These are phyloP conservation scores for Micropoecilia bifurca DNA, from an alignment of 2,797 vertebrate species.

Conservation along the genomic window DNA sequence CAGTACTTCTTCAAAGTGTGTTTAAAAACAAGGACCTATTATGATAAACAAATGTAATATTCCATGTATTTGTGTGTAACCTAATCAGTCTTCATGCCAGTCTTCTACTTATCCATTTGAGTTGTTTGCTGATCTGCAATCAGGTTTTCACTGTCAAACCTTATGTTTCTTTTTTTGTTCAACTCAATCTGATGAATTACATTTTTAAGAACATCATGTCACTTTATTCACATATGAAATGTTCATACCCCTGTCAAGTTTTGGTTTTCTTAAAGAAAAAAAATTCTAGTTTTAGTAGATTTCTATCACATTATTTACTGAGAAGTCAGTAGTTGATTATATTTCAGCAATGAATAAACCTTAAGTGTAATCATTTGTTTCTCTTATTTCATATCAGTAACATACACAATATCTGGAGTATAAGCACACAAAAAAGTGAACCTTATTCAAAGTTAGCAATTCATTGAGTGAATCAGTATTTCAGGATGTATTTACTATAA, in stretches of 20 bases:
- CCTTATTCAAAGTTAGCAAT: slow-evolving; percentile 42
- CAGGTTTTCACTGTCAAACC: slow-evolving; percentile 74
- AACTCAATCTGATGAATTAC: slow-evolving; percentile 56
- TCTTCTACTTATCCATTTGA: slow-evolving; percentile 74
- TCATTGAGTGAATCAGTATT: slow-evolving; percentile 34
- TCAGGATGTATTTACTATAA: slow-evolving; percentile 51
- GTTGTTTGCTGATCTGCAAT: slow-evolving; percentile 81
- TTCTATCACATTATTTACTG: slow-evolving; percentile 88
- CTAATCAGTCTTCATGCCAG: slow-evolving; percentile 81
- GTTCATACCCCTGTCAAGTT: slow-evolving; percentile 77
- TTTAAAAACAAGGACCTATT: slow-evolving; percentile 80
- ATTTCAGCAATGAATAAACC: slow-evolving; percentile 87
- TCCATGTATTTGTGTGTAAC: slow-evolving; percentile 85
- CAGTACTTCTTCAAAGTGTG: slow-evolving; percentile 78
- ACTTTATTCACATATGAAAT: slow-evolving; percentile 75
- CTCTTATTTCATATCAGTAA: slow-evolving; percentile 59
- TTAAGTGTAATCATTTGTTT: slow-evolving; percentile 78
- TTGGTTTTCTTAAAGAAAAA: slow-evolving; percentile 73
- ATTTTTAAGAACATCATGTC: slow-evolving; percentile 68
- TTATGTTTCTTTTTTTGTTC: slow-evolving; percentile 68
- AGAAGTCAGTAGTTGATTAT: slow-evolving; percentile 86
- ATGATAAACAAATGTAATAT: slow-evolving; percentile 79
- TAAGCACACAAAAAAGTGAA: slow-evolving; percentile 30
- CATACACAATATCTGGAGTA: slow-evolving; percentile 23
- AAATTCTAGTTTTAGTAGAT: slow-evolving; percentile 81